Evolutionary conservation across 2,888 invertebrate genomes (phyloP).

Genomic region (Toxonevra muliebris): DNA sequence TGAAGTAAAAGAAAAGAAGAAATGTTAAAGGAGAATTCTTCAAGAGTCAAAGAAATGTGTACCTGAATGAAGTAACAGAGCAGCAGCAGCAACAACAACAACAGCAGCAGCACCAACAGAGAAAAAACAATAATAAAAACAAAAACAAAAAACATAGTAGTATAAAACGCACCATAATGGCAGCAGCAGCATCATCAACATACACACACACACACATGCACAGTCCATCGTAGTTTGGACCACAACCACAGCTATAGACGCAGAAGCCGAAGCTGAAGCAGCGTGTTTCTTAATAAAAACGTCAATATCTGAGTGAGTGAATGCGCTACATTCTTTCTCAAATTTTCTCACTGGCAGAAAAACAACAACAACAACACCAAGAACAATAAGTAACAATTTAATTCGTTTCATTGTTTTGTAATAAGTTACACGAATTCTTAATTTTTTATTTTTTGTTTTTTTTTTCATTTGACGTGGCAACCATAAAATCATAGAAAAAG

Average conservation of each 20-base stretch:
- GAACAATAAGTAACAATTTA: too few species aligned
- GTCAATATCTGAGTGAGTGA: too few species aligned
- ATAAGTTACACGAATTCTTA: too few species aligned
- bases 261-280: too few species aligned
- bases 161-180: too few species aligned
- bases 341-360: too few species aligned
- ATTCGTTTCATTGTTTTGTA: too few species aligned
- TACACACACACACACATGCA: constrained; percentile 21
- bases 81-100: constrained; percentile 3
- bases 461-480: too few species aligned
- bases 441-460: too few species aligned
- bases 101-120: neutral
- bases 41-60: constrained; percentile 7
- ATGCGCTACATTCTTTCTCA: too few species aligned
- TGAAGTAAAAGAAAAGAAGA: constrained; percentile 2
- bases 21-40: neutral
- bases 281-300: neutral
- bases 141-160: neutral
- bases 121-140: neutral
- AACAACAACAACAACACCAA: too few species aligned
- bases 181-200: constrained; percentile 3
- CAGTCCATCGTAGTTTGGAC: neutral
- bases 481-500: neutral
- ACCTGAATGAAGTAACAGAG: constrained; percentile 3
- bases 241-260: too few species aligned